Evolutionary conservation across 2,113 vertebrate genomes (phyloP).

Genomic region (Tenrec ecaudatus): DNA sequence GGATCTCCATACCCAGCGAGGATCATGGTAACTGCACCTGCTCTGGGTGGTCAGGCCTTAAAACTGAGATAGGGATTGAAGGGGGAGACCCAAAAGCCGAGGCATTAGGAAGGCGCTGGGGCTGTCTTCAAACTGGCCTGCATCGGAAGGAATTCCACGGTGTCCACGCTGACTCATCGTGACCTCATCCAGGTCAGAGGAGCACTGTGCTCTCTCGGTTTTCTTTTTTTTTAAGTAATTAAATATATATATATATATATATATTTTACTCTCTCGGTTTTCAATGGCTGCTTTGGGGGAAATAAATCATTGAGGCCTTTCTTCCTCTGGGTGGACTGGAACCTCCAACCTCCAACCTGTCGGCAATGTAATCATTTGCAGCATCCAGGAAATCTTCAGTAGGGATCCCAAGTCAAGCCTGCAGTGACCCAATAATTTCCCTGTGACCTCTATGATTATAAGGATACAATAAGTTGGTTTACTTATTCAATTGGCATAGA

Average conservation of each 20-base stretch:
- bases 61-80: constrained; percentile 22
- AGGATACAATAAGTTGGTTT: background rate
- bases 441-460: background rate
- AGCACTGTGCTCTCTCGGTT: background rate
- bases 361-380: background rate
- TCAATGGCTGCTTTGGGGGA: background rate
- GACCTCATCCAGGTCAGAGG: background rate
- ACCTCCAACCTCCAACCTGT: background rate
- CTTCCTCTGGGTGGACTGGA: background rate
- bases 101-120: background rate
- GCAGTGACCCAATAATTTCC: background rate
- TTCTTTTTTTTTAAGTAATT: too few species aligned
- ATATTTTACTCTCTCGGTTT: background rate
- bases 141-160: background rate
- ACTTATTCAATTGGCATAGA: constrained; percentile 53
- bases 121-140: background rate
- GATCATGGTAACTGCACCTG: background rate
- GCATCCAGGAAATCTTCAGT: background rate
- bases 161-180: background rate
- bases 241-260: too few species aligned
- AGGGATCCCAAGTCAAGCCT: constrained; percentile 4
- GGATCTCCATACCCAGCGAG: background rate
- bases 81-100: background rate
- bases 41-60: background rate
- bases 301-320: background rate